phyloP scores from a whole-genome alignment of 2,797 vertebrate genomes.

The Rhinella marina region DNA sequence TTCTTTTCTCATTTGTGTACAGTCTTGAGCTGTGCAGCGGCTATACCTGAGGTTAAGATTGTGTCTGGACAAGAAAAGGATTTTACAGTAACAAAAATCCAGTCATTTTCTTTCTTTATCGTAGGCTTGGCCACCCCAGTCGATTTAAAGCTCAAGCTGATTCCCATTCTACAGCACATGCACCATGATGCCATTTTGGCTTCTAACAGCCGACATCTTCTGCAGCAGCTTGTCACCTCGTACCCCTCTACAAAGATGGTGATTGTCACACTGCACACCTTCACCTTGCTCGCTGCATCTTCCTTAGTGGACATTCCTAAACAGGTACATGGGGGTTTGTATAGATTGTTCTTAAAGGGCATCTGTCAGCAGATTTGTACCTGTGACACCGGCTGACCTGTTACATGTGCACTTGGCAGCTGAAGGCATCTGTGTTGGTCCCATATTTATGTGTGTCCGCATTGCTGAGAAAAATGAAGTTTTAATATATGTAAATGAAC shows the following conservation, averaged over 20 bases:
- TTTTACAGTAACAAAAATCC: no score
- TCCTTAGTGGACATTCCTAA: slow-evolving; percentile 96
- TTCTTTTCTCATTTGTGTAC: no score
- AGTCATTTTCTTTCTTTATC: background rate
- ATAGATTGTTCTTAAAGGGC: background rate
- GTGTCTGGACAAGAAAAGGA: no score
- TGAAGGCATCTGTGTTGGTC: no score
- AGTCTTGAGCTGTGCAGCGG: no score
- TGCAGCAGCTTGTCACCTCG: slow-evolving; percentile 91
- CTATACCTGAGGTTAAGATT: no score
- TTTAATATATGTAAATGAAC: no score
- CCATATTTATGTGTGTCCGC: no score
- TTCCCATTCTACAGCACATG: slow-evolving; percentile 98
- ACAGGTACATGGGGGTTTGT: slow-evolving; percentile 78
- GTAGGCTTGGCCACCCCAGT: slow-evolving; percentile 92
- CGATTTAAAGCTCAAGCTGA: slow-evolving; percentile 95
- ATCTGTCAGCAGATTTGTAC: no score
- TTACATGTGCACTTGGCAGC: no score
- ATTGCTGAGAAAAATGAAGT: no score
- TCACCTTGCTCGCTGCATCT: slow-evolving; percentile 92
- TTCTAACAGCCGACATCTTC: slow-evolving; percentile 89
- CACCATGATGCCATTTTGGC: slow-evolving; percentile 93
- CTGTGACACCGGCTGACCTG: no score
- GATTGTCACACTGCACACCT: slow-evolving; percentile 95
- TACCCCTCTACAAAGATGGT: slow-evolving; percentile 97